phyloP scores from a whole-genome alignment of 1,140 invertebrate species.

The Megalonaias nervosa region DNA sequence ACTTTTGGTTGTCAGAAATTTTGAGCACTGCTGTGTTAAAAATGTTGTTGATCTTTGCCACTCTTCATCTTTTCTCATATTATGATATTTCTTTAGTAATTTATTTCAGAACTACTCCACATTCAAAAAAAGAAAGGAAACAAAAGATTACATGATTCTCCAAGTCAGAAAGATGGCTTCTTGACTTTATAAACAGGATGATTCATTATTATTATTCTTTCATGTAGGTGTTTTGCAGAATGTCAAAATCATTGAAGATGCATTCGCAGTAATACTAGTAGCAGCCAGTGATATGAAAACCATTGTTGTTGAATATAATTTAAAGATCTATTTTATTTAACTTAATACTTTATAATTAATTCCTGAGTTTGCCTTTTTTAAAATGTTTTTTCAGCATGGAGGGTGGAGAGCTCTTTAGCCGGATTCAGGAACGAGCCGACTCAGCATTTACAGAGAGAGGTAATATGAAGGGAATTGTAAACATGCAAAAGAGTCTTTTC shows the following conservation, averaged over 20 bases:
- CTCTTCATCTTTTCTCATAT: no score
- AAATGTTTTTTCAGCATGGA: slow-evolving; percentile 84
- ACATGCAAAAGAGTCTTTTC: neutral
- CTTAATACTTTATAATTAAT: neutral
- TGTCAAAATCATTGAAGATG: neutral
- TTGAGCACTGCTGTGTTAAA: no score
- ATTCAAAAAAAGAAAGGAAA: no score
- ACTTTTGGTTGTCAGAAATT: no score
- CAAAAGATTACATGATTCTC: no score
- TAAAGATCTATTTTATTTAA: neutral
- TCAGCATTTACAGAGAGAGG: slow-evolving; percentile 96
- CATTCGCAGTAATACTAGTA: neutral
- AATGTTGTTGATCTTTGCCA: no score
- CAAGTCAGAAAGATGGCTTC: no score
- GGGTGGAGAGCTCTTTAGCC: slow-evolving; percentile 95
- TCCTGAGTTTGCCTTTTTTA: slow-evolving; percentile 3
- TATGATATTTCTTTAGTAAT: no score
- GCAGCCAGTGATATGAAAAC: neutral
- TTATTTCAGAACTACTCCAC: no score
- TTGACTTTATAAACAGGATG: no score
- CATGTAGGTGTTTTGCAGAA: neutral
- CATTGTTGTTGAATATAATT: neutral
- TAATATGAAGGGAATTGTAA: slow-evolving; percentile 66
- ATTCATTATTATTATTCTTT: no score
- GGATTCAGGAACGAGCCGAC: slow-evolving; percentile 95